Evolutionary conservation across 2,113 vertebrate genomes (phyloP), one percentile per base, ranked within the genome.

Genomic region (Plotosus lineatus): DNA sequence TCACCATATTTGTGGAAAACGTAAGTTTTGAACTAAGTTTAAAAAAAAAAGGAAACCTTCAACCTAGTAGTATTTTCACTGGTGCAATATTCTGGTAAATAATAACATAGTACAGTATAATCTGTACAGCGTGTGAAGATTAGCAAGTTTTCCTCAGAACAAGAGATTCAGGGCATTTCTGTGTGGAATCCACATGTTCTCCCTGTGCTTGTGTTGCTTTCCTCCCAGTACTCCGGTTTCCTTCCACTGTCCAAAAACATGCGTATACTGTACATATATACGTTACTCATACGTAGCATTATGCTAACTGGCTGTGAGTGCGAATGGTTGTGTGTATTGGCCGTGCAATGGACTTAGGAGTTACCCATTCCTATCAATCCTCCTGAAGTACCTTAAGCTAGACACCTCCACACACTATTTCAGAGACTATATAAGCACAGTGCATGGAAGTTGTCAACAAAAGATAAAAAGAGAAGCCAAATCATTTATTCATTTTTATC

Each of bases 401-500:
- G 63, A 33, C 36, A 28, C 38, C 69, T 44, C 23, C 21, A 50
- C 78, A 46, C 36, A 33, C 50, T 71, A 15, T 55, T 71, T 71
- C 71, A 38, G 38, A 66, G 40, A 17, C 51, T 46, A 31, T 26
- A 58, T 10, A 72, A 73, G 55, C 10, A 63, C 46, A 79, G 56
- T 61, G 79, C 44, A 56, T 36, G 79, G 55, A 42, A 50, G 44
- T 44, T 74, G 21, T 51, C 23, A 60, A 74, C 69, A 80, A 69
- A 58, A 63, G 69, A 56, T 80, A 74, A 8, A 42, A 6, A 58
- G 31, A 80, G 65, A 53, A 56, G 15, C 36, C 66, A 26, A 42
- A 68, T 79, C 46, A 80, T 71, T 28, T 14, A 77, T 61, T 61
- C 3, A 17, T 75, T 61, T 63, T 23, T 65, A 73, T 44, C 9